These are phyloP conservation scores for Artibeus lituratus DNA, from an alignment of 2,797 vertebrate species.

Conservation along the genomic window DNA sequence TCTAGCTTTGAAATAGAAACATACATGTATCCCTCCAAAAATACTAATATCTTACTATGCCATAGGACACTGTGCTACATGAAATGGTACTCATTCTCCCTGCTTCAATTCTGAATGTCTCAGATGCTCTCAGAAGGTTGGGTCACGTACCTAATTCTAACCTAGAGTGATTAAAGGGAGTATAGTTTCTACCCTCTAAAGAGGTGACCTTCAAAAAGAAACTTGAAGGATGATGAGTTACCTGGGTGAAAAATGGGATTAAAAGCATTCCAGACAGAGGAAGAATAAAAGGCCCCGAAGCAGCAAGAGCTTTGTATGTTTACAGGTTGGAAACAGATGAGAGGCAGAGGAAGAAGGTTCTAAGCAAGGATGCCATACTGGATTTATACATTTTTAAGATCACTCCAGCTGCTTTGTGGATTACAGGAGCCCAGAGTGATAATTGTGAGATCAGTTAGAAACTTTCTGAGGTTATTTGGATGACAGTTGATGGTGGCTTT, in stretches of 20 bases:
- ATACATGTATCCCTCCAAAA: not conserved
- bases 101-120: conserved; percentile 11
- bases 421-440: not conserved
- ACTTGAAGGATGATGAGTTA: not conserved
- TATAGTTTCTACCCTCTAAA: not conserved
- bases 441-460: not conserved
- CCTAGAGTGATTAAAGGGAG: not conserved
- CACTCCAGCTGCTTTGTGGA: not conserved
- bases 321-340: not conserved
- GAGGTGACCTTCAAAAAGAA: conserved; percentile 13
- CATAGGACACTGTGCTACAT: not conserved
- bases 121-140: not conserved
- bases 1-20: conserved; percentile 15
- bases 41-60: not conserved
- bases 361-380: not conserved
- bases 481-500: not conserved
- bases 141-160: not conserved
- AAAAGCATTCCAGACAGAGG: not conserved
- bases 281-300: not conserved
- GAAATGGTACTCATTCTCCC: not conserved
- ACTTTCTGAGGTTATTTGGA: not conserved
- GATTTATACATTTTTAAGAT: conserved; percentile 15
- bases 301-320: not conserved
- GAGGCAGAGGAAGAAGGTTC: not conserved
- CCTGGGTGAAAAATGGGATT: not conserved